A percentile compares a stretch with the other conserved stretches of the same genome.
Evolutionary conservation across 2,113 vertebrate genomes (phyloP).

Genomic region (Macquaria australasica): DNA sequence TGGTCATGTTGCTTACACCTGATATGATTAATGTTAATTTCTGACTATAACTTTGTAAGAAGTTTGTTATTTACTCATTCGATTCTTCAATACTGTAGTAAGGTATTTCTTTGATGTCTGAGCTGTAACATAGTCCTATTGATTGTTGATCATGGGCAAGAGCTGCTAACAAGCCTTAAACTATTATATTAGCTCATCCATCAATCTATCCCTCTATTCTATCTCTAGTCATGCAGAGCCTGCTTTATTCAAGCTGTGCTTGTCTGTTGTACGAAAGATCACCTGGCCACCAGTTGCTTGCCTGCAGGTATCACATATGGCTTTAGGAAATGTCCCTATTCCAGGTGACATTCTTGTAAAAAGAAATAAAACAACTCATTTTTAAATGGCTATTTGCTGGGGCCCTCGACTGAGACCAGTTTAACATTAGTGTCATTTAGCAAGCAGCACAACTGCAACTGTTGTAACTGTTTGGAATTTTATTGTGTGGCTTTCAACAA

Average conservation of each 20-base stretch:
- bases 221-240: background rate
- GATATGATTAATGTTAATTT: background rate
- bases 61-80: background rate
- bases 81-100: background rate
- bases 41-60: background rate
- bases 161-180: background rate
- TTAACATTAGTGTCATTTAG: background rate
- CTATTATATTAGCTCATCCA: background rate
- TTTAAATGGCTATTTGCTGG: background rate
- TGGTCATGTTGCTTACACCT: background rate
- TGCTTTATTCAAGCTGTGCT: background rate
- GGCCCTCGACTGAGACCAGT: background rate
- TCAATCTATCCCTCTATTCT: background rate
- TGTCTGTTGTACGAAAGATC: background rate
- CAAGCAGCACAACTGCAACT: background rate
- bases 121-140: background rate
- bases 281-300: background rate
- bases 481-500: background rate
- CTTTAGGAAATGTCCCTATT: background rate
- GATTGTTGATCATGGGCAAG: background rate
- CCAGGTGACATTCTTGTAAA: background rate
- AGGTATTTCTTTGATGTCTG: background rate
- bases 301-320: background rate
- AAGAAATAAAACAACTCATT: background rate
- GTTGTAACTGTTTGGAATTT: background rate